Evolutionary conservation across 2,113 vertebrate genomes (phyloP).

Genomic region (Ramphastos sulfuratus): DNA sequence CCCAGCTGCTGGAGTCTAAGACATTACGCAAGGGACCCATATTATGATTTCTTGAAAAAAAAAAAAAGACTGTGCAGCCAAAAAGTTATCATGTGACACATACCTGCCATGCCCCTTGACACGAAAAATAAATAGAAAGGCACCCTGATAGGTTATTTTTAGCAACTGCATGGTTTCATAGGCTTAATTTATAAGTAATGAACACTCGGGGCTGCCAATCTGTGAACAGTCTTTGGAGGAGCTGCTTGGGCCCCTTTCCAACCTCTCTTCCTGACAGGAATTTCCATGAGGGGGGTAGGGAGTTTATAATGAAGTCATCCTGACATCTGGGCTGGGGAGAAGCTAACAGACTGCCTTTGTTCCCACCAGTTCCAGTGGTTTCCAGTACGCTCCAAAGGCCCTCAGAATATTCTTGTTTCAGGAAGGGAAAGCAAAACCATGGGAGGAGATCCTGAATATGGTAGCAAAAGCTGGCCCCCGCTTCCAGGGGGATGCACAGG

Average conservation of each 20-base stretch:
- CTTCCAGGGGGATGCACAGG: neutral
- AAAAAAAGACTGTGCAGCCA: neutral
- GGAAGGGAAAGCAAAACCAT: conserved; percentile 6
- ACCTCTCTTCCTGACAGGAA: conserved; percentile 28
- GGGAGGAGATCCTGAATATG: neutral
- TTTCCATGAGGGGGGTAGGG: neutral
- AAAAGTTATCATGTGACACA: neutral
- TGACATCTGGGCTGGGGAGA: neutral
- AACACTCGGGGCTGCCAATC: conserved; percentile 25
- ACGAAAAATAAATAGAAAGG: conserved; percentile 4
- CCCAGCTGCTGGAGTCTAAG: neutral
- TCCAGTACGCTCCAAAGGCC: neutral
- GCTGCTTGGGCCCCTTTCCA: conserved; percentile 10
- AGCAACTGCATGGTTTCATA: neutral
- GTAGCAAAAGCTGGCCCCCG: neutral
- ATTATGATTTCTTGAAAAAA: neutral
- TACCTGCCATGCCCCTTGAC: neutral
- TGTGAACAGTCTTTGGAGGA: conserved; percentile 16
- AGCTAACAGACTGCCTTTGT: neutral
- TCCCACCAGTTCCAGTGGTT: neutral
- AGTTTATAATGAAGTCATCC: neutral
- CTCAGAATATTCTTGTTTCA: neutral
- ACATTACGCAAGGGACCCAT: neutral
- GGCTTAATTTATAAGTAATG: conserved; percentile 13
- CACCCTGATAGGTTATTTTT: conserved; percentile 11